Conservation (phyloP, 2,113 vertebrate genomes). For the Dascyllus trimaculatus region DNA sequence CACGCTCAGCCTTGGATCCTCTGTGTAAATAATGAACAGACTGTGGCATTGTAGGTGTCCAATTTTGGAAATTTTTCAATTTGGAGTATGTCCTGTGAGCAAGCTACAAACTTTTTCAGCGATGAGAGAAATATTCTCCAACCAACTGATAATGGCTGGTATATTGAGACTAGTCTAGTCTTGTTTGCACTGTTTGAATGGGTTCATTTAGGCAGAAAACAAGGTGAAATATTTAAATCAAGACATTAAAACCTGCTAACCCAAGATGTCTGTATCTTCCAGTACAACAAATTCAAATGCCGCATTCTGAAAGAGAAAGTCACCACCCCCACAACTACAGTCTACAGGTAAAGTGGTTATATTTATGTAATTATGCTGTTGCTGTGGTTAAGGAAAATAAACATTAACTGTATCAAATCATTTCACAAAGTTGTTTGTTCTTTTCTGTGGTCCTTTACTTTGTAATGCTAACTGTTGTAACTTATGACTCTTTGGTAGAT, state of each 20-base stretch:
- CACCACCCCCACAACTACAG: slow-evolving; percentile 94
- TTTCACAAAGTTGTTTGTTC: background rate
- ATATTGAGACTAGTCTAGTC: too few species aligned
- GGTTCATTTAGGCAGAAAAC: too few species aligned
- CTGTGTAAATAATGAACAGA: background rate
- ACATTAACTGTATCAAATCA: too few species aligned
- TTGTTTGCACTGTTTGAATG: too few species aligned
- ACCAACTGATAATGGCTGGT: too few species aligned
- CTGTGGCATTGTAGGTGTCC: background rate
- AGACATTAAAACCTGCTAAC: background rate
- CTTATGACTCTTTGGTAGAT: slow-evolving; percentile 79
- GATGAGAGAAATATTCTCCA: too few species aligned
- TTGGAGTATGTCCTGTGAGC: too few species aligned
- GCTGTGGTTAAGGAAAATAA: too few species aligned
- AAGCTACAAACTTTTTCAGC: too few species aligned
- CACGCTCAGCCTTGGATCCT: background rate
- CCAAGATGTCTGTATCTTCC: slow-evolving; percentile 46
- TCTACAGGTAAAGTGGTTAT: slow-evolving; percentile 89
- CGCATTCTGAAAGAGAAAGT: slow-evolving; percentile 99
- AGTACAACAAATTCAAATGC: slow-evolving; percentile 99
- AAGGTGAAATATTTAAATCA: background rate
- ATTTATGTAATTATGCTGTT: background rate
- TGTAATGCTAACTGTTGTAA: background rate
- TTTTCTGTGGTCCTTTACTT: background rate
- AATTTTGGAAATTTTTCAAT: background rate